A percentile compares a stretch with the other conserved stretches of the same genome.
Evolutionary conservation across 1,140 invertebrate species (phyloP).

Genomic region (Drosophila micromelanica): DNA sequence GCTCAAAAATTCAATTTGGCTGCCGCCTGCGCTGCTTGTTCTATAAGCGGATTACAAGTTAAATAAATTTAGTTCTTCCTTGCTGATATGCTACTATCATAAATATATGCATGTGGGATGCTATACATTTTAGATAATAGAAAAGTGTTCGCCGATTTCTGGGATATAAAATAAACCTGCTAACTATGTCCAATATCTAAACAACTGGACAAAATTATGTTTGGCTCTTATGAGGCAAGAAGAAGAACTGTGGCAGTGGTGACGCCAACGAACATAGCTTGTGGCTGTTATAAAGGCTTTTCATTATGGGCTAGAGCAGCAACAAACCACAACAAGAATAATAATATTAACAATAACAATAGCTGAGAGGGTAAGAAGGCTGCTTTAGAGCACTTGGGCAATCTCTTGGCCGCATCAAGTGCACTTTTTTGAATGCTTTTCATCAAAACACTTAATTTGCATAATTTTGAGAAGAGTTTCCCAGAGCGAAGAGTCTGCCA

Average conservation of each 20-base stretch:
- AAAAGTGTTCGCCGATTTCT: conserved; percentile 52
- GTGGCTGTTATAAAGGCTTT: conserved; percentile 43
- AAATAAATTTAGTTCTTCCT: conserved; percentile 66
- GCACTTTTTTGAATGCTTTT: conserved; percentile 72
- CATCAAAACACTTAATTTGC: conserved; percentile 81
- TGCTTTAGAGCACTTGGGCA: conserved; percentile 17
- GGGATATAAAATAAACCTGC: too few species aligned
- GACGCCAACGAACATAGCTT: conserved; percentile 20
- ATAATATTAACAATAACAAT: conserved; percentile 48
- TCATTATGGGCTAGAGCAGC: conserved; percentile 55
- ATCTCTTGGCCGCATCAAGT: conserved; percentile 53
- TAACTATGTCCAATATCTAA: conserved; percentile 25
- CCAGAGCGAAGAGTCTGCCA: conserved; percentile 3
- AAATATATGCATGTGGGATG: background rate
- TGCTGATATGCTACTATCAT: conserved; percentile 20
- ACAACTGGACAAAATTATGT: conserved; percentile 17
- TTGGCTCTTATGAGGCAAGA: conserved; percentile 1
- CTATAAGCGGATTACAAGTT: conserved; percentile 73
- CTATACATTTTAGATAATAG: conserved; percentile 6
- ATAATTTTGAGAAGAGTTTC: conserved; percentile 71
- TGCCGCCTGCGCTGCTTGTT: conserved; percentile 4
- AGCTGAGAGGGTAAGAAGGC: conserved; percentile 54
- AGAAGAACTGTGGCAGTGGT: background rate
- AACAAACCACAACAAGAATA: conserved; percentile 8
- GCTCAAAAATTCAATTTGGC: conserved; percentile 72